phyloP scores from a whole-genome alignment of 2,888 invertebrate species.

The Acronicta leporina region DNA sequence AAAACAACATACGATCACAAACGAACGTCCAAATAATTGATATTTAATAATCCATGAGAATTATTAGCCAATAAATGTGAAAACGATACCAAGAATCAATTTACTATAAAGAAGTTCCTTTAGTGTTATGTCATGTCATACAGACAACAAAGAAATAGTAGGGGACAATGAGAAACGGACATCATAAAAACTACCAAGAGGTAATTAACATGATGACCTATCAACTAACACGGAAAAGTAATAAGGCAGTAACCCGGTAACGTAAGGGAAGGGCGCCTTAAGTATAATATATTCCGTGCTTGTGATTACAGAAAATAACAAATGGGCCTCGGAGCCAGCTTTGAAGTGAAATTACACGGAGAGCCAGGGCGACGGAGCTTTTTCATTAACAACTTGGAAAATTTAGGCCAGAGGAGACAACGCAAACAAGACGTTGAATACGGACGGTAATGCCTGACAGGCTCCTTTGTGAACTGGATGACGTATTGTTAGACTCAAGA shows the following conservation, averaged over 20 bases:
- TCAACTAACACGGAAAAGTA: slow-evolving; percentile 30
- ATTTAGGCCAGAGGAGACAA: slow-evolving; percentile 76
- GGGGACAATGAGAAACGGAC: slow-evolving; percentile 18
- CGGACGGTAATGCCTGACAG: slow-evolving; percentile 55
- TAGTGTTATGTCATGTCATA: slow-evolving; percentile 9
- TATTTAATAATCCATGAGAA: slow-evolving; percentile 19
- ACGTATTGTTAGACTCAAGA: slow-evolving; percentile 18
- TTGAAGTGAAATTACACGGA: slow-evolving; percentile 79
- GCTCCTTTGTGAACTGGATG: slow-evolving; percentile 41
- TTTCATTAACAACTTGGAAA: slow-evolving; percentile 85
- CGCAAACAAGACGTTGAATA: slow-evolving; percentile 59
- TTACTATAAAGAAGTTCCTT: slow-evolving; percentile 10
- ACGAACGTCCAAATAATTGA: slow-evolving; percentile 29
- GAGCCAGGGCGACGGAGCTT: slow-evolving; percentile 74
- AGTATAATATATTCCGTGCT: slow-evolving; percentile 70
- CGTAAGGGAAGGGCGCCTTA: slow-evolving; percentile 54
- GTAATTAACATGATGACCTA: slow-evolving; percentile 34
- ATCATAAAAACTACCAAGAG: slow-evolving; percentile 23
- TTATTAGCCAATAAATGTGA: slow-evolving; percentile 2
- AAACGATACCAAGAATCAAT: slow-evolving; percentile 23
- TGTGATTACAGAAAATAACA: slow-evolving; percentile 81
- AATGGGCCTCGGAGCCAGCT: slow-evolving; percentile 73
- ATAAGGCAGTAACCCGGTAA: slow-evolving; percentile 33
- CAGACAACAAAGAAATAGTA: slow-evolving; percentile 14
- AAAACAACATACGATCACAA: slow-evolving; percentile 32